Base-by-base conservation (phyloP, 2,113 vertebrate species). In the Apteryx mantelli region DNA sequence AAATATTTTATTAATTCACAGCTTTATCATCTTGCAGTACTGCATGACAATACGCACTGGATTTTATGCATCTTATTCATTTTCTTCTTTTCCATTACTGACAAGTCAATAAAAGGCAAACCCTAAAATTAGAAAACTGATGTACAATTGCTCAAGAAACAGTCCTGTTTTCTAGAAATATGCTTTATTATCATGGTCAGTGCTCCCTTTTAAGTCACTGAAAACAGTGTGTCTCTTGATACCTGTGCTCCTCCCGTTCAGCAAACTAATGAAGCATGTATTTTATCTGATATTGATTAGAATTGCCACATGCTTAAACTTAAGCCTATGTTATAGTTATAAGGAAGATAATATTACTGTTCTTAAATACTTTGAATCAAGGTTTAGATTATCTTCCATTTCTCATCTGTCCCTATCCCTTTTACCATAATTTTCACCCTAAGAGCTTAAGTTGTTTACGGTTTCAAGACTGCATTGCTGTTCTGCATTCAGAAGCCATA, bases 401-500 rank as follows among this genome's bases (percentile, higher is more conserved):
- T 87, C 12, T 81, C 7, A 13, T 61, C n/a, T 88, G 9, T 1
- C 3, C 3, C 58, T 69, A 10, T 22, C 16, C 8, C 19, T 91
- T 91, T 52, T 22, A 28, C 11, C 63, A 40, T 4, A 48, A n/a
- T 44, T 92, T 86, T 75, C 26, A 25, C 6, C 6, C 28, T 28
- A 0, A 1, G 19, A 64, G 13, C 52, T 66, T 25, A 9, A 60
- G 17, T 19, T 34, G 6, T 30, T 14, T 91, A 50, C 18, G 58
- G 7, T 63, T 66, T 50, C 14, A 32, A n/a, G 52, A 15, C 19
- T 69, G 2, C 25, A 3, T 0, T 17, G 3, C 24, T 0, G 0
- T 22, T 18, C 34, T 2, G 4, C 14, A 36, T 46, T 26, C 25
- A 52, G 36, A 69, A 77, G 5, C 36, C 10, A 5, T 34, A 18